These are phyloP conservation scores for Diceros bicornis DNA, from an alignment of 2,797 vertebrate genomes.

Conservation along the genomic window DNA sequence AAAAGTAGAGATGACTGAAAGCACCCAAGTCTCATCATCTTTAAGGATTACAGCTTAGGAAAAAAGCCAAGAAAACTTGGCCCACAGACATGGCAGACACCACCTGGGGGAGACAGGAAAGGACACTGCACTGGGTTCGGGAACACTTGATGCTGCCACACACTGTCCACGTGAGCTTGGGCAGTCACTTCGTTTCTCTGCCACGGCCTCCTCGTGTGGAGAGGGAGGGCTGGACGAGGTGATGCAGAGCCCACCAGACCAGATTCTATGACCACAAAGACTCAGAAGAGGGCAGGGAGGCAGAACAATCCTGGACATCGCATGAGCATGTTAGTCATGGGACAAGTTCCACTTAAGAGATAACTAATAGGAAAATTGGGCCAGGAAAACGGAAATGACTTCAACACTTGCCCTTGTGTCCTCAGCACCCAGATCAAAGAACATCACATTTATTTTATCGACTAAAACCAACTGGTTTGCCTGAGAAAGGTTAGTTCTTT, in stretches of 20 bases:
- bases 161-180: fast-evolving
- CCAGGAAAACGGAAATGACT: background rate
- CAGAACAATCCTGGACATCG: background rate
- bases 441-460: background rate
- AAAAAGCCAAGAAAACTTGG: background rate
- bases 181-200: background rate
- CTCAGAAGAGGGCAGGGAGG: background rate
- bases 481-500: slow-evolving; percentile 8
- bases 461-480: background rate
- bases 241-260: background rate
- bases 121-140: fast-evolving
- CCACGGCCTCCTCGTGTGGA: fast-evolving
- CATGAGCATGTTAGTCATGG: background rate
- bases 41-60: background rate
- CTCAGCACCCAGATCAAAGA: background rate
- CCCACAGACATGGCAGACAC: fast-evolving
- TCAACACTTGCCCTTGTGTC: background rate
- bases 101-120: background rate
- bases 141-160: background rate
- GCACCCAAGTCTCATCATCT: fast-evolving
- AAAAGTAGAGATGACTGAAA: background rate
- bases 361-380: background rate
- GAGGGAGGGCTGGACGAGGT: background rate
- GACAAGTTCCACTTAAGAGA: background rate
- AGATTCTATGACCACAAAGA: background rate